Percentiles rank a stretch among this genome's conserved stretches.
Conservation (phyloP, 2,888 invertebrate species). For the Euspilapteryx auroguttella region DNA sequence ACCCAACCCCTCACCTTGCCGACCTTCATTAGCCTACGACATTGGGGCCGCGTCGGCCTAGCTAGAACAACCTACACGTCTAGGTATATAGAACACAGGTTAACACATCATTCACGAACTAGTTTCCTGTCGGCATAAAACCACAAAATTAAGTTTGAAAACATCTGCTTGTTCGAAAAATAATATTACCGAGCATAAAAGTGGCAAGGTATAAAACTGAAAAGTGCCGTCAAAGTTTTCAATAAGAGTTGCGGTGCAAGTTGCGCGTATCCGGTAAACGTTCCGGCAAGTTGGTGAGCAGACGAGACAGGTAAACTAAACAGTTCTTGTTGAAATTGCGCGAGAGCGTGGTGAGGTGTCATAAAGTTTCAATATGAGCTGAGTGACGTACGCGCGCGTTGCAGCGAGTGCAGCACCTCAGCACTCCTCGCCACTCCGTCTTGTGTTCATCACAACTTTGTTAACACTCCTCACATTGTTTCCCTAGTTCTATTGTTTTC, state of each 20-base stretch:
- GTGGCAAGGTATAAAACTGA: too few species aligned
- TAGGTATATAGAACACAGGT: too few species aligned
- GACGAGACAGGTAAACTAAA: conserved; percentile 40
- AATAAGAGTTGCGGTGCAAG: too few species aligned
- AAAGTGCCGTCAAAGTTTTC: too few species aligned
- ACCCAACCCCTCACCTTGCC: conserved; percentile 16
- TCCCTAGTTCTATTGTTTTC: neutral
- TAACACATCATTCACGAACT: too few species aligned
- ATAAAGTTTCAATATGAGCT: conserved; percentile 42
- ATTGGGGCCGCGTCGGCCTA: conserved; percentile 20
- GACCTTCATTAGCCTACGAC: conserved; percentile 29
- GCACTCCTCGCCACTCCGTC: neutral
- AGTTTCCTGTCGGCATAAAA: too few species aligned
- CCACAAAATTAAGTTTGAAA: too few species aligned
- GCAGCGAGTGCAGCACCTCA: conserved; percentile 4
- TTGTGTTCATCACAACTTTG: neutral
- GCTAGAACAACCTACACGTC: too few species aligned
- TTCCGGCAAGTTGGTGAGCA: too few species aligned
- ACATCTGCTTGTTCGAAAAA: too few species aligned
- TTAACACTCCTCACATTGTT: neutral
- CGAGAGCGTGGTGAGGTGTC: conserved; percentile 39
- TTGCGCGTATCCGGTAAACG: too few species aligned
- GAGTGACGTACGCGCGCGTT: conserved; percentile 31
- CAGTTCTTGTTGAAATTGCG: conserved; percentile 44
- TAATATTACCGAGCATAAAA: too few species aligned